Evolutionary conservation across 2,113 vertebrate species (phyloP), one percentile per base, ranked within the genome.

Genomic region (Hemibagrus wyckioides): DNA sequence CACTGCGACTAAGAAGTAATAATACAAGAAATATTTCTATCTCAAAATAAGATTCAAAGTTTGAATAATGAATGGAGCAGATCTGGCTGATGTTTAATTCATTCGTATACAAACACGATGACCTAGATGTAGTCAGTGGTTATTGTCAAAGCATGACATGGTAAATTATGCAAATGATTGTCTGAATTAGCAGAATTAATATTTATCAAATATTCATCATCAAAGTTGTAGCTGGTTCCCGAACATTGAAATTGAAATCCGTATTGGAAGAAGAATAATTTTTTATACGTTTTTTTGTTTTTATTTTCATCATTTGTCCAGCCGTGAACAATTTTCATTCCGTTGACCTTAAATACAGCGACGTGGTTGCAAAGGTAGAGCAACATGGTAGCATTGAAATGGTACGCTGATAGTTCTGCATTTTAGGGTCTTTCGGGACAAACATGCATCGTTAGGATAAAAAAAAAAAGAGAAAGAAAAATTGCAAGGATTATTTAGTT

Each of bases 401-500:
- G 41, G 69, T 69, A 7, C 61, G n/a, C 44, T 85, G 44, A 73
- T 86, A 87, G 89, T 86, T 85, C 54, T 86, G 54, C 84, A 86
- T 84, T 88, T 80, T 44, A 28, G 59, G 83, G 57, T 71, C 56
- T 71, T 71, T 56, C 5, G 19, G 23, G 36, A 79, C 67, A 86
- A 89, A 86, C 76, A 88, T 52, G 79, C 48, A 65, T 91, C 56
- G 79, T 41, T 87, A 63, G 50, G 52, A 73, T 65, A 44, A 57
- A 63, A 81, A 75, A 61, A 88, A 89, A 30, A n/a, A 79, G n/a
- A n/a, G n/a, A n/a, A n/a, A 87, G 73, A 73, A 82, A 80, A 69
- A 88, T 88, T 82, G 48, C 41, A 69, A 88, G 69, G 30, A 91
- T 91, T 90, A 90, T 90, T 90, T 86, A 88, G 88, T 89, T 90